phyloP scores from a whole-genome alignment of 1,140 invertebrate species.

The Drosophila erecta region DNA sequence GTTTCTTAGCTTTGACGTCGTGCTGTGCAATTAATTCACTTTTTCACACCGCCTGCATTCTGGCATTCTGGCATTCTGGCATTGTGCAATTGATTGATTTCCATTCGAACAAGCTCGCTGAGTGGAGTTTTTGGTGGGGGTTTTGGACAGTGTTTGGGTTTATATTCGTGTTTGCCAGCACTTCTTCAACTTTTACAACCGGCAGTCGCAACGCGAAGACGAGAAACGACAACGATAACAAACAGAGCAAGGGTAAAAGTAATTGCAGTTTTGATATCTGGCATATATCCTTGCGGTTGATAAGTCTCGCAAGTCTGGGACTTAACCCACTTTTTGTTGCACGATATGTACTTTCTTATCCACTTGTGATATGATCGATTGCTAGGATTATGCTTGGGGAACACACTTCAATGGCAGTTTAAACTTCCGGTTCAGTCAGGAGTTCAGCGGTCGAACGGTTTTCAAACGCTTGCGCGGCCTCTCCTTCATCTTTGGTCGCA shows the following conservation, averaged over 20 bases:
- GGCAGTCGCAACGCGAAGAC: conserved; percentile 10
- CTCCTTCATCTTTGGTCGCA: conserved; percentile 72
- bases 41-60: conserved; percentile 69
- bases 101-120: conserved; percentile 48
- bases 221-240: conserved; percentile 30
- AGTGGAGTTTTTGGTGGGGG: conserved; percentile 19
- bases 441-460: conserved; percentile 56
- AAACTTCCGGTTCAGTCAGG: conserved; percentile 30
- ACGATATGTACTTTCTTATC: conserved; percentile 25
- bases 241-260: conserved; percentile 21
- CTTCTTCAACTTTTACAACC: conserved; percentile 19
- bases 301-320: conserved; percentile 8
- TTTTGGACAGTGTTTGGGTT: conserved; percentile 25
- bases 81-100: conserved; percentile 75
- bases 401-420: conserved; percentile 30
- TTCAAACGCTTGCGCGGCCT: conserved; percentile 78
- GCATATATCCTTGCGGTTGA: conserved; percentile 14
- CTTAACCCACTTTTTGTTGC: not conserved
- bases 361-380: conserved; percentile 42
- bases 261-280: conserved; percentile 32
- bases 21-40: conserved; percentile 72
- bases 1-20: conserved; percentile 46
- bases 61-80: conserved; percentile 45
- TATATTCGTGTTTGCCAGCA: conserved; percentile 9
- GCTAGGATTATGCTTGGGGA: conserved; percentile 29